Conservation (phyloP, 2,113 vertebrate species). For the Speoplatyrhinus poulsoni region DNA sequence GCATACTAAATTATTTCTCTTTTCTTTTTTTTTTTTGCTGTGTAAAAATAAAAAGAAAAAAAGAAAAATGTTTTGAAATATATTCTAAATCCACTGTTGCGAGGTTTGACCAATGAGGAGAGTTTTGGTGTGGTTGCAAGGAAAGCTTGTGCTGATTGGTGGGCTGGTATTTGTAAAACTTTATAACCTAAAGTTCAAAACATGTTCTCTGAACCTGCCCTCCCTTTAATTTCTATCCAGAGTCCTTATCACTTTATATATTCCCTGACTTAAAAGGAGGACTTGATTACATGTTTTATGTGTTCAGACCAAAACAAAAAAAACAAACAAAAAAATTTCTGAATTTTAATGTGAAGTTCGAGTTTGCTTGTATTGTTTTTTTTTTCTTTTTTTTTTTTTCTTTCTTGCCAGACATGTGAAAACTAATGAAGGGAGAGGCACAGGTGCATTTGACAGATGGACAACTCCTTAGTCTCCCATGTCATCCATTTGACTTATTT, state of each 20-base stretch:
- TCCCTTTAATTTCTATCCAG: slow-evolving; percentile 63
- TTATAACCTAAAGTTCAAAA: slow-evolving; percentile 59
- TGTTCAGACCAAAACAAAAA: slow-evolving; percentile 85
- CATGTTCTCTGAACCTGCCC: slow-evolving; percentile 55
- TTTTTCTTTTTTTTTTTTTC: slow-evolving; percentile 38
- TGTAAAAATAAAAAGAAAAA: slow-evolving; percentile 60
- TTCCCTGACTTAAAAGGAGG: slow-evolving; percentile 70
- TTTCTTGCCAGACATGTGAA: slow-evolving; percentile 71
- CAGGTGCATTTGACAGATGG: slow-evolving; percentile 71
- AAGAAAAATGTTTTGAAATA: slow-evolving; percentile 73
- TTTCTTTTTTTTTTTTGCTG: slow-evolving; percentile 71
- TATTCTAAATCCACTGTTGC: slow-evolving; percentile 67
- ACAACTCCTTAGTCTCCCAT: slow-evolving; percentile 47
- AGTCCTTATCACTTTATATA: slow-evolving; percentile 80
- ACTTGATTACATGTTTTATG: slow-evolving; percentile 75
- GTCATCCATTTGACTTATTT: slow-evolving; percentile 27
- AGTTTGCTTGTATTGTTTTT: slow-evolving; percentile 62
- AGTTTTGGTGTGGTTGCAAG: slow-evolving; percentile 64
- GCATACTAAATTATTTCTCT: slow-evolving; percentile 79
- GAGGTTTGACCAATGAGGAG: slow-evolving; percentile 68
- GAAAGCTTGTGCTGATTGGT: slow-evolving; percentile 81
- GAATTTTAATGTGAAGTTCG: slow-evolving; percentile 78
- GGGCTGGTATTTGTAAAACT: slow-evolving; percentile 71
- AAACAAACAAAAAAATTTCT: slow-evolving; percentile 62
- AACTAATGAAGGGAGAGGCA: slow-evolving; percentile 71